Base-by-base conservation (phyloP, 2,797 vertebrate species). In the Coregonus ussuriensis region DNA sequence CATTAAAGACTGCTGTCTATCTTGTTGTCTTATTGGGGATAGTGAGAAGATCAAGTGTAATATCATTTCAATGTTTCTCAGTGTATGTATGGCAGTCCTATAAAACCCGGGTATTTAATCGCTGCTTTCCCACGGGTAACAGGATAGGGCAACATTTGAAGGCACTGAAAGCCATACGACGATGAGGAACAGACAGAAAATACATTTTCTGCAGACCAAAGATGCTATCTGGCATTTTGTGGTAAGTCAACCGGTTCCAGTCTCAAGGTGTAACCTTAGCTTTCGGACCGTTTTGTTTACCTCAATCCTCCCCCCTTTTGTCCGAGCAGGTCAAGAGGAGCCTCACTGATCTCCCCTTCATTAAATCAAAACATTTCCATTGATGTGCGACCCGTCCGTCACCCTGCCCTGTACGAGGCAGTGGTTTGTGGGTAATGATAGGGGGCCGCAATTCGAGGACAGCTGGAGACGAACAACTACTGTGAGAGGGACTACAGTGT, bases 141-240 rank as follows among this genome's bases (percentile, higher is more conserved):
- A 56, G 54, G 37, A 74, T 69, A 78, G 52, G 77, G 18, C 35
- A 69, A 56, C 63, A 69, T 56, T 35, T 59, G 72, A 21, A 69
- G 41, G 31, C 31, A 70, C 56, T 79, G 65, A 70, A 62, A 70
- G 16, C 72, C 31, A 74, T 51, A 62, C 29, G 16, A 62, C 53
- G 47, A 59, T 7, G 35, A 62, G 67, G 31, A 25, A 62, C n/a
- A 62, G 54, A n/a, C 16, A 59, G 54, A 74, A 74, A 79, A 70
- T 69, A 78, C 52, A 70, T 69, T 79, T 78, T 74, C 67, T 16
- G 69, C 56, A 47, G 66, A 41, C 21, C 21, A 21, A 62, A 79
- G 72, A 74, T 79, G 18, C 35, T 67, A 78, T 78, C 77, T 74
- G 14, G 15, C 71, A 56, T 51, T 67, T 78, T 21, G 29, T 69